phyloP scores from a whole-genome alignment of 2,888 invertebrate species.

The Noctua janthe region DNA sequence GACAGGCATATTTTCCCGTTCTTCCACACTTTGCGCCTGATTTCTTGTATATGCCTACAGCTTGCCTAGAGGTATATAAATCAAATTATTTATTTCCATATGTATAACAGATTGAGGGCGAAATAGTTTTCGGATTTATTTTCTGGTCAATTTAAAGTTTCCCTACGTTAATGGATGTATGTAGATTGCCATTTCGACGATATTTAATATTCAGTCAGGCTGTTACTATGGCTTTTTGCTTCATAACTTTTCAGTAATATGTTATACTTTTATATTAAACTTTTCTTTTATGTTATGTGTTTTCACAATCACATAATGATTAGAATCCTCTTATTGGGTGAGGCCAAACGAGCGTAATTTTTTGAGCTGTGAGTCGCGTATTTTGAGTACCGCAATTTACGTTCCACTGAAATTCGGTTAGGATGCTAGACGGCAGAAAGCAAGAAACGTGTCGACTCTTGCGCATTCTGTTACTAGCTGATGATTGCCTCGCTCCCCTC shows the following conservation, averaged over 20 bases:
- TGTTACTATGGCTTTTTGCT: neutral
- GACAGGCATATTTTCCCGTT: slow-evolving; percentile 2
- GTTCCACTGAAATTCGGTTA: no score
- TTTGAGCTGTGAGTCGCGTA: no score
- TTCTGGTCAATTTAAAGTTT: slow-evolving; percentile 31
- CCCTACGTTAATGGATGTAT: neutral
- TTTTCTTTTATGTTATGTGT: no score
- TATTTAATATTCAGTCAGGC: neutral
- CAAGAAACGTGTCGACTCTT: no score
- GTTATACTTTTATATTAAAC: neutral
- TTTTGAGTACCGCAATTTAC: no score
- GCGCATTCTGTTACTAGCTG: no score
- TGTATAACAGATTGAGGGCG: slow-evolving; percentile 7
- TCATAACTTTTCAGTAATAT: neutral
- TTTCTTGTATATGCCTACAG: slow-evolving; percentile 12
- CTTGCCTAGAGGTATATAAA: slow-evolving; percentile 12
- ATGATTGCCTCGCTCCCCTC: no score
- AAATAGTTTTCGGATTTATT: slow-evolving; percentile 34
- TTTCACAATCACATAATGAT: neutral
- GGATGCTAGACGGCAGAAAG: no score
- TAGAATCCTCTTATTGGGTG: neutral
- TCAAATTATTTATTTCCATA: slow-evolving; percentile 37
- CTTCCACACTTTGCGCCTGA: slow-evolving; percentile 12
- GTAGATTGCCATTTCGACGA: neutral
- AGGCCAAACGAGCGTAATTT: no score